A percentile compares a stretch with the other conserved stretches of the same genome.
Evolutionary conservation across 1,140 invertebrate genomes (phyloP).

Genomic region (Epicauta chinensis): DNA sequence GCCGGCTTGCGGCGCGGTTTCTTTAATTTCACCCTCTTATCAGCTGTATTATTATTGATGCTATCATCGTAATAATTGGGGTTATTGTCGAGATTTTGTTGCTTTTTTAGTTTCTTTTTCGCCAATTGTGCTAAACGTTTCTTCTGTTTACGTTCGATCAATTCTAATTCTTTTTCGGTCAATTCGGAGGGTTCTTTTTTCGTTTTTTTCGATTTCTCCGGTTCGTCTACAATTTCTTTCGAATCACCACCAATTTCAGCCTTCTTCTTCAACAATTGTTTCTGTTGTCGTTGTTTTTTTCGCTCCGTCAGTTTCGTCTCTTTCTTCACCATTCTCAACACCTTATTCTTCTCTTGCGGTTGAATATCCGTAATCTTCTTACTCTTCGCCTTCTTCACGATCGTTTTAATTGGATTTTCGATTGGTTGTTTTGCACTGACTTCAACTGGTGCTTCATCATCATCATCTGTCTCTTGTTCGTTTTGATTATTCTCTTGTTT

Average conservation of each 20-base stretch:
- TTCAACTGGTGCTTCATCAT: conserved; percentile 17
- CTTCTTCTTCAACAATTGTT: neutral
- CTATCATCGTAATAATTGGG: neutral
- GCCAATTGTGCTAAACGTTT: conserved; percentile 19
- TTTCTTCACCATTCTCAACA: neutral
- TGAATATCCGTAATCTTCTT: conserved; percentile 15
- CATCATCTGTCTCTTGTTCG: conserved; percentile 5
- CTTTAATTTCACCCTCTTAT: conserved; percentile 30
- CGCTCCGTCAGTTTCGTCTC: neutral
- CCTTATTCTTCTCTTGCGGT: conserved; percentile 1
- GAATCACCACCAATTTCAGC: neutral
- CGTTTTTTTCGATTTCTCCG: conserved; percentile 13
- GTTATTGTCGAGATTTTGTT: neutral
- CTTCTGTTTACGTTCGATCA: conserved; percentile 17
- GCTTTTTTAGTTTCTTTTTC: conserved; percentile 31
- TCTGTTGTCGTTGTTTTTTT: neutral
- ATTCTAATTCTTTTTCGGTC: conserved; percentile 19
- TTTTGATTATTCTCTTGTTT: conserved; percentile 18
- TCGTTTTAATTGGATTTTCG: conserved; percentile 11
- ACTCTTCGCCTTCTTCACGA: conserved; percentile 17
- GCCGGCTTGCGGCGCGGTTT: no score
- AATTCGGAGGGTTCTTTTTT: conserved; percentile 8
- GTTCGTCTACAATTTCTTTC: neutral
- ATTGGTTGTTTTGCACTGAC: conserved; percentile 8
- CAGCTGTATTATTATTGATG: neutral